phyloP scores from a whole-genome alignment of 2,797 vertebrate genomes.

The Simalia tracyae region DNA sequence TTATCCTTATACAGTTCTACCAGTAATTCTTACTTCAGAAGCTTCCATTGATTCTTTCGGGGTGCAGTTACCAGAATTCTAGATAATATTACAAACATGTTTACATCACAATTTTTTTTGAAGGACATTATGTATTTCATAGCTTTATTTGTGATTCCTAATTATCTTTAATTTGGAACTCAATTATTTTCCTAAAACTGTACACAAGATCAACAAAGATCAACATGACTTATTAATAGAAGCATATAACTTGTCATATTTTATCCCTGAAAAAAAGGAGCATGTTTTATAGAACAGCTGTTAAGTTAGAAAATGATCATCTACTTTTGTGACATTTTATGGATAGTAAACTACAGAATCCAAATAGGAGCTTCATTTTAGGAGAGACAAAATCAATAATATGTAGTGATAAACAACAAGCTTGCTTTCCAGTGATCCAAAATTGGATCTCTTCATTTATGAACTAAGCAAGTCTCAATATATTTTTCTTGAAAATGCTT shows the following conservation, averaged over 20 bases:
- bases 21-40: not conserved
- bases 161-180: not conserved
- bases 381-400: constrained; percentile 52
- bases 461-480: constrained; percentile 31
- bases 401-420: constrained; percentile 32
- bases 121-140: not conserved
- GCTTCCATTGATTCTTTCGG: not conserved
- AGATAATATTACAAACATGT: not conserved
- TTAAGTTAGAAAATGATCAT: constrained; percentile 59
- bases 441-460: constrained; percentile 37
- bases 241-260: constrained; percentile 45
- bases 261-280: constrained; percentile 19
- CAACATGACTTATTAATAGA: constrained; percentile 40
- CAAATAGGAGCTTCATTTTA: constrained; percentile 53
- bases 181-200: not conserved
- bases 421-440: constrained; percentile 22
- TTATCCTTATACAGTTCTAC: not conserved
- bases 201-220: not conserved
- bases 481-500: constrained; percentile 46
- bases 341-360: constrained; percentile 53
- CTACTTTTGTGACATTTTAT: constrained; percentile 57
- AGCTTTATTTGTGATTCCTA: not conserved
- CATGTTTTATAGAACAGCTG: constrained; percentile 61
- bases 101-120: too few species aligned
- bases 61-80: not conserved